These are phyloP conservation scores for Monochamus alternatus DNA, from an alignment of 2,888 invertebrate genomes.

Conservation along the genomic window DNA sequence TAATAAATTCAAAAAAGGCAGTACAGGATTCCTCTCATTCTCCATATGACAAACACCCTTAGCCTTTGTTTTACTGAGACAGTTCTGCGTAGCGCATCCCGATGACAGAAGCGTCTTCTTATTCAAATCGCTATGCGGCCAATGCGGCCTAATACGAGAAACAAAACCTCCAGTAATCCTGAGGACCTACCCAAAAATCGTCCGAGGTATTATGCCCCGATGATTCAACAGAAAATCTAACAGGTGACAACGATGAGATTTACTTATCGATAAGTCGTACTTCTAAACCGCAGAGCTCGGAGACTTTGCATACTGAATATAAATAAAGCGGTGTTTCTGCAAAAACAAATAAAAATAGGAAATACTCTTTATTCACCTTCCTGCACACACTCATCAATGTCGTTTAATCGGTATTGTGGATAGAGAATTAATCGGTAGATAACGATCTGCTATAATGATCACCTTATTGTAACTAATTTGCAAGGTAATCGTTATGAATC, in stretches of 20 bases:
- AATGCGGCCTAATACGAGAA: slow-evolving; percentile 7
- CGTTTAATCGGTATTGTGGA: slow-evolving; percentile 13
- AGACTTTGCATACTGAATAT: slow-evolving; percentile 10
- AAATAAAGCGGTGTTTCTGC: background rate
- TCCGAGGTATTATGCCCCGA: slow-evolving; percentile 17
- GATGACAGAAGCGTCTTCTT: slow-evolving; percentile 12
- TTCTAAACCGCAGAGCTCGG: slow-evolving; percentile 14
- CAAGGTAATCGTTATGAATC: slow-evolving; percentile 17
- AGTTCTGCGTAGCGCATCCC: background rate
- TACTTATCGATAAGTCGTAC: slow-evolving; percentile 15
- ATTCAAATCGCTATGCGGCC: slow-evolving; percentile 19
- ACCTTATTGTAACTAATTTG: slow-evolving; percentile 19
- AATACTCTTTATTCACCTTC: slow-evolving; percentile 28
- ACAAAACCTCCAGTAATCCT: slow-evolving; percentile 19
- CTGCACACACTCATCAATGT: slow-evolving; percentile 12
- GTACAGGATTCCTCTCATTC: background rate
- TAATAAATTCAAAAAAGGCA: slow-evolving; percentile 20
- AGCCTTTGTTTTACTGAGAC: slow-evolving; percentile 16
- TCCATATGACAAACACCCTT: slow-evolving; percentile 10
- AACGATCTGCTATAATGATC: slow-evolving; percentile 1
- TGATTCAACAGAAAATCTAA: slow-evolving; percentile 29
- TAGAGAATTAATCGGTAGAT: slow-evolving; percentile 22
- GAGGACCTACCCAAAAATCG: slow-evolving; percentile 31
- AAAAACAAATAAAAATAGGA: slow-evolving; percentile 23
- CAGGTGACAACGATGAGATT: slow-evolving; percentile 24